Evolutionary conservation across 2,797 vertebrate genomes (phyloP).

Genomic region (Megaceryle alcyon): DNA sequence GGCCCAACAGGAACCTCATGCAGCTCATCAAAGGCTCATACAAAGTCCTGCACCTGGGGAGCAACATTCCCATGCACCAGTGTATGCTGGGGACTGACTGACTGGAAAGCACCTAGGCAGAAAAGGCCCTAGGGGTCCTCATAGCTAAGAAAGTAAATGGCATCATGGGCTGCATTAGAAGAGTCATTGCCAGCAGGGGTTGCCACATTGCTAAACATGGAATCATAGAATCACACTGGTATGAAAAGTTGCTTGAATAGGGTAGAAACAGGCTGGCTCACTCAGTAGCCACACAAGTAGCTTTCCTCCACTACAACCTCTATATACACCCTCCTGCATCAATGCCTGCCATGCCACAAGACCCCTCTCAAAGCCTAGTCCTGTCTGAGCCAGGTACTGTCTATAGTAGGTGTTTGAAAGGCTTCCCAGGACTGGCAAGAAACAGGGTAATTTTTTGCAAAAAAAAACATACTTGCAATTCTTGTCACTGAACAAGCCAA

Average conservation of each 20-base stretch:
- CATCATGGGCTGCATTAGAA: not conserved
- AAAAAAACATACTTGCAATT: not conserved
- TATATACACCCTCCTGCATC: accelerated
- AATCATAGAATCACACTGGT: not conserved
- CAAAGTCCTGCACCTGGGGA: not conserved
- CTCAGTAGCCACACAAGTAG: not conserved
- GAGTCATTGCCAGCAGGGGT: not conserved
- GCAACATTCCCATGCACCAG: not conserved
- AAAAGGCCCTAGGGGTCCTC: not conserved
- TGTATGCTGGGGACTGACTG: accelerated
- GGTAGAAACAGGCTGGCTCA: not conserved
- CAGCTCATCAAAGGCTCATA: not conserved
- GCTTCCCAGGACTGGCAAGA: not conserved
- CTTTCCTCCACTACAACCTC: not conserved
- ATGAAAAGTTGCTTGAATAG: not conserved
- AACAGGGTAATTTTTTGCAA: not conserved
- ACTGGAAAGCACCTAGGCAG: not conserved
- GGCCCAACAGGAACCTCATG: not conserved
- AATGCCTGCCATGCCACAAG: accelerated
- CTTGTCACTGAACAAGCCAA: slow-evolving; percentile 19
- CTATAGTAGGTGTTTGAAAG: not conserved
- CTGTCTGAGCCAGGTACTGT: not conserved
- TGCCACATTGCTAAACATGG: not conserved
- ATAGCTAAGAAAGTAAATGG: not conserved
- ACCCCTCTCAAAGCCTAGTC: not conserved